Conservation (phyloP, 2,888 invertebrate genomes). For the Lycaena phlaeas region DNA sequence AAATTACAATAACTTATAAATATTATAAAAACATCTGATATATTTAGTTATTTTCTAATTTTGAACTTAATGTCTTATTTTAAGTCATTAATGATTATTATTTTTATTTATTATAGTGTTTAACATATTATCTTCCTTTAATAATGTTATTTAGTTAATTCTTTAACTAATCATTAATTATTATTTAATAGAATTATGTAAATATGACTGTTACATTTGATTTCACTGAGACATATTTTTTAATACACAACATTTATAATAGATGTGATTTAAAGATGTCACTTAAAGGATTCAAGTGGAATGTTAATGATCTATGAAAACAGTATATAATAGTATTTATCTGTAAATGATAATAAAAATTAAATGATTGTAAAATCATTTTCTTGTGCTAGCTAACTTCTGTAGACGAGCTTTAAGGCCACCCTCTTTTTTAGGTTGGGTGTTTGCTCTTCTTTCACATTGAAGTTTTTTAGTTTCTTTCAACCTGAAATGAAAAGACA, state of each 20-base stretch:
- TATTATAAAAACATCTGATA: constrained; percentile 1
- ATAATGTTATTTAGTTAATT: too few species aligned
- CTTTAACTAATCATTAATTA: too few species aligned
- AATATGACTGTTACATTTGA: too few species aligned
- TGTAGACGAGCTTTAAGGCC: constrained; percentile 78
- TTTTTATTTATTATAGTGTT: too few species aligned
- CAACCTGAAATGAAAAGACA: constrained; percentile 56
- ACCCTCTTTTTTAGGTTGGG: constrained; percentile 75
- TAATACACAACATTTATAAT: too few species aligned
- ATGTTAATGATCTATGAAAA: too few species aligned
- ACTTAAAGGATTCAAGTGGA: too few species aligned
- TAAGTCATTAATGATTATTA: too few species aligned
- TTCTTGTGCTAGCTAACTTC: constrained; percentile 62
- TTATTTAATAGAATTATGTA: too few species aligned
- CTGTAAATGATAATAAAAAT: constrained; percentile 1
- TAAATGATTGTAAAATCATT: constrained; percentile 22
- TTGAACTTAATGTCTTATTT: not conserved
- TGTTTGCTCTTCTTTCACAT: constrained; percentile 66
- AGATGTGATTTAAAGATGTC: too few species aligned
- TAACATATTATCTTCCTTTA: too few species aligned
- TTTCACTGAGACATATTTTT: too few species aligned
- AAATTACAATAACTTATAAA: constrained; percentile 8
- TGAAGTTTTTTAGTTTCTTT: constrained; percentile 75
- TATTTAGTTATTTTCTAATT: constrained; percentile 1
- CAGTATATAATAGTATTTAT: not conserved